Evolutionary conservation across 2,113 vertebrate species (phyloP).

Genomic region (Hippoglossus stenolepis): DNA sequence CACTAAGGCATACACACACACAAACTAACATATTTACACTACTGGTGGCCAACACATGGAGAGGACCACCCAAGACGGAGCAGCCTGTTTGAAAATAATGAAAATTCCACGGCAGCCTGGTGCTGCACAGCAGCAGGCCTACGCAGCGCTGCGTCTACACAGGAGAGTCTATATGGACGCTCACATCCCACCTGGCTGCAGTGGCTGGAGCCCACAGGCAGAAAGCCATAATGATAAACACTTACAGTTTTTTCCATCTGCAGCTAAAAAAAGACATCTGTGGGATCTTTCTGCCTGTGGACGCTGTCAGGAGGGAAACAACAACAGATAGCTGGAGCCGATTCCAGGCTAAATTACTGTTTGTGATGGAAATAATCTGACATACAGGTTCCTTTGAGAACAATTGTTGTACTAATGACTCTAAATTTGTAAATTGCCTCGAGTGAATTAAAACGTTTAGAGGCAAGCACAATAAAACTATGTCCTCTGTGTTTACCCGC

Average conservation of each 20-base stretch:
- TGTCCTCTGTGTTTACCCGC: too few relatives aligned
- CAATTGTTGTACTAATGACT: background rate
- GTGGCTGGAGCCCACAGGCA: conserved; percentile 14
- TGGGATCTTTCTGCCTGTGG: conserved; percentile 3
- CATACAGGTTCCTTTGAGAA: background rate
- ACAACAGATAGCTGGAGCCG: background rate
- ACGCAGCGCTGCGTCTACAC: conserved; percentile 31
- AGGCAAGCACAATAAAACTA: background rate
- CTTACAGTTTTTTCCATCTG: conserved; percentile 23
- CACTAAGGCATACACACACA: conserved; percentile 17
- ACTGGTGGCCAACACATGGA: conserved; percentile 62
- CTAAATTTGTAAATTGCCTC: background rate
- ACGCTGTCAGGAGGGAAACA: background rate
- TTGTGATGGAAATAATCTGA: background rate
- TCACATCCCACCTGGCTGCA: conserved; percentile 45
- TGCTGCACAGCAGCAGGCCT: conserved; percentile 56
- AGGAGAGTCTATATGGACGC: conserved; percentile 13
- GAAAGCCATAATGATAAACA: conserved; percentile 34
- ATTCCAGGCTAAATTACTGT: background rate
- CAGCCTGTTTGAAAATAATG: conserved; percentile 70
- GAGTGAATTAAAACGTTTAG: background rate
- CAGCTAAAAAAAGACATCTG: conserved; percentile 7
- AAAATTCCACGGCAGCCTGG: conserved; percentile 64
- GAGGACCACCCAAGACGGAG: conserved; percentile 76
- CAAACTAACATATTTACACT: conserved; percentile 63